phyloP scores from a whole-genome alignment of 2,113 vertebrate species.

The Chlorodrepanis virens region DNA sequence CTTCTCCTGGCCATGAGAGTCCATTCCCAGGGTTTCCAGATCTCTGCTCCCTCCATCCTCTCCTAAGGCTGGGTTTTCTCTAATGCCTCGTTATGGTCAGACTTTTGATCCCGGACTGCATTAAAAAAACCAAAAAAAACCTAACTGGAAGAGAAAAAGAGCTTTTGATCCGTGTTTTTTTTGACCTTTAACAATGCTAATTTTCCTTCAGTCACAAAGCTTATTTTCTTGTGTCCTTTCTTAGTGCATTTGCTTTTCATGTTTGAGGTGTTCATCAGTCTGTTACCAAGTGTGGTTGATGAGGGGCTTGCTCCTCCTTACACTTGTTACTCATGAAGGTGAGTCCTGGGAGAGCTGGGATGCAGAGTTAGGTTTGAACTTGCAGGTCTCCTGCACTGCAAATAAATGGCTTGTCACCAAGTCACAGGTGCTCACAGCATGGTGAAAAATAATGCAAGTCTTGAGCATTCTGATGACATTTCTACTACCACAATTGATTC shows the following conservation, averaged over 20 bases:
- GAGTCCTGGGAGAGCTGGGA: not conserved
- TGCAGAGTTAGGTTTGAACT: not conserved
- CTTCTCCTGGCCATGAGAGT: not conserved
- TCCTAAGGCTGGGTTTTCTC: not conserved
- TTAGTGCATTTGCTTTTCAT: not conserved
- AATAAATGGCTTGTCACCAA: not conserved
- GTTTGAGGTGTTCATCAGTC: not conserved
- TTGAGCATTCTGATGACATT: not conserved
- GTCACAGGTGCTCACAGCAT: not conserved
- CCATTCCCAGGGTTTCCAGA: not conserved
- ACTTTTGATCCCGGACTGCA: not conserved
- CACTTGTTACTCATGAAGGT: not conserved
- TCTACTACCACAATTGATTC: not conserved
- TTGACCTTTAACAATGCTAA: not conserved
- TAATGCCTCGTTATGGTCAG: not conserved
- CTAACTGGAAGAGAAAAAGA: not conserved
- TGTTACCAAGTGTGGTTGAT: not conserved
- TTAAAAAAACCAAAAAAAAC: not conserved
- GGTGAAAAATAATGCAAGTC: not conserved
- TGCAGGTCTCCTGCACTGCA: not conserved
- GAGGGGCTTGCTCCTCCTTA: not conserved
- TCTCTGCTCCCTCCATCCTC: not conserved
- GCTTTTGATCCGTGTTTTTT: not conserved
- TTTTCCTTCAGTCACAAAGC: not conserved
- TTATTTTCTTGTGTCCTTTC: not conserved